Evolutionary conservation across 64 coral and sea anemone species (phyloP).

Genomic region (Hydrozoanthus tunicans): DNA sequence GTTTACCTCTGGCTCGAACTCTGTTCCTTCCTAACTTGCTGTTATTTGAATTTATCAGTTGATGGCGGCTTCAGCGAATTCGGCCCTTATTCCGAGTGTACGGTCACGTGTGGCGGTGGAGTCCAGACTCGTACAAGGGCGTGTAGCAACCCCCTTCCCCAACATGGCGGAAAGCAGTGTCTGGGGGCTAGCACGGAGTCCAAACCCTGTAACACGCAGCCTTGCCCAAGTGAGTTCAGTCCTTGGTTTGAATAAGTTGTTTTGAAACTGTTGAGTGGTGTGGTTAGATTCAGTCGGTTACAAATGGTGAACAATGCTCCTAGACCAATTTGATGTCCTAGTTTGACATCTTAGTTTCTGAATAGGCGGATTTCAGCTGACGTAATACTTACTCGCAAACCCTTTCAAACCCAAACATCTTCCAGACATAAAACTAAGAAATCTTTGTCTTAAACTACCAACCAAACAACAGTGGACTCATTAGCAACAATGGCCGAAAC

Average conservation of each 20-base stretch:
- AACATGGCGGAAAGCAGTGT: slow-evolving; percentile 76
- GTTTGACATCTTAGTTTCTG: too few species aligned
- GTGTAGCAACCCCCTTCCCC: slow-evolving; percentile 80
- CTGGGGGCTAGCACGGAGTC: slow-evolving; percentile 59
- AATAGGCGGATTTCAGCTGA: too few species aligned
- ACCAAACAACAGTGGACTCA: too few species aligned
- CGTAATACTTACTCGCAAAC: not conserved
- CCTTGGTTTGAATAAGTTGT: not conserved
- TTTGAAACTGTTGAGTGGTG: not conserved
- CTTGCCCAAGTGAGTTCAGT: slow-evolving; percentile 74
- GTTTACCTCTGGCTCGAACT: too few species aligned
- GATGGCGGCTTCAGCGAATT: slow-evolving; percentile 89
- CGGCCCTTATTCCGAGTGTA: slow-evolving; percentile 82
- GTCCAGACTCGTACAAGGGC: slow-evolving; percentile 66
- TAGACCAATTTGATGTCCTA: not conserved
- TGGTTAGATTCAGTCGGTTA: too few species aligned
- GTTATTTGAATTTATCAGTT: slow-evolving; percentile 37
- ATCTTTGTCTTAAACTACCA: too few species aligned
- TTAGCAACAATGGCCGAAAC: too few species aligned
- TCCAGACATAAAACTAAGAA: too few species aligned
- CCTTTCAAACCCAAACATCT: too few species aligned
- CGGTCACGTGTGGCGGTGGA: slow-evolving; percentile 72
- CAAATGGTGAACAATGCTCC: not conserved
- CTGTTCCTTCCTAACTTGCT: not conserved
- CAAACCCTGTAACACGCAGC: slow-evolving; percentile 83